phyloP scores from a whole-genome alignment of 1,140 invertebrate genomes.

The Coelopa frigida region DNA sequence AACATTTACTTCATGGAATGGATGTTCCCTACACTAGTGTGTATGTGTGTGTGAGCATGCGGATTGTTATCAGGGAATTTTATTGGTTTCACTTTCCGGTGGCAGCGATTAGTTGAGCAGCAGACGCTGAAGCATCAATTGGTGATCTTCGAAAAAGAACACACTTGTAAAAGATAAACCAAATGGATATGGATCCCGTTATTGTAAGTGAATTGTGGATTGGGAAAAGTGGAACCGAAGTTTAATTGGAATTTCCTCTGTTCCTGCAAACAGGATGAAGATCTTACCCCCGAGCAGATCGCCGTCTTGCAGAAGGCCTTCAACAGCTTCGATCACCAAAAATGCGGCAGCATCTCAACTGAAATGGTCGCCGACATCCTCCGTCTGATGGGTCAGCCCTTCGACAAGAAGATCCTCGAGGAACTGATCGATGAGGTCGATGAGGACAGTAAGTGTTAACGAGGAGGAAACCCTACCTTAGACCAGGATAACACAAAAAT shows the following conservation, averaged over 20 bases:
- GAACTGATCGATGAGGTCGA: slow-evolving; percentile 91
- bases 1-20: background rate
- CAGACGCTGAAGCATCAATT: slow-evolving; percentile 8
- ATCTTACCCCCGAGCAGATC: slow-evolving; percentile 54
- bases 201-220: slow-evolving; percentile 7
- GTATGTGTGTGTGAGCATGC: background rate
- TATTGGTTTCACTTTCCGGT: background rate
- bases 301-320: slow-evolving; percentile 81
- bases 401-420: slow-evolving; percentile 86
- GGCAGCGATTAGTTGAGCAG: slow-evolving; percentile 8
- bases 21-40: background rate
- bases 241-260: background rate
- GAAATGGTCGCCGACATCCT: slow-evolving; percentile 89
- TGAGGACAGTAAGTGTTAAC: slow-evolving; percentile 70
- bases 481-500: background rate
- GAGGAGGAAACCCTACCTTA: slow-evolving; percentile 3
- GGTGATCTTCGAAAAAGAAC: slow-evolving; percentile 6
- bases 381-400: slow-evolving; percentile 87
- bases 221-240: background rate
- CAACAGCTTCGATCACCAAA: slow-evolving; percentile 88
- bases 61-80: background rate
- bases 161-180: background rate
- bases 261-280: slow-evolving; percentile 49
- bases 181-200: slow-evolving; percentile 8
- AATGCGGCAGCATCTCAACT: slow-evolving; percentile 83